Evolutionary conservation across 2,797 vertebrate species (phyloP).

Genomic region (Enteromius mattozi): DNA sequence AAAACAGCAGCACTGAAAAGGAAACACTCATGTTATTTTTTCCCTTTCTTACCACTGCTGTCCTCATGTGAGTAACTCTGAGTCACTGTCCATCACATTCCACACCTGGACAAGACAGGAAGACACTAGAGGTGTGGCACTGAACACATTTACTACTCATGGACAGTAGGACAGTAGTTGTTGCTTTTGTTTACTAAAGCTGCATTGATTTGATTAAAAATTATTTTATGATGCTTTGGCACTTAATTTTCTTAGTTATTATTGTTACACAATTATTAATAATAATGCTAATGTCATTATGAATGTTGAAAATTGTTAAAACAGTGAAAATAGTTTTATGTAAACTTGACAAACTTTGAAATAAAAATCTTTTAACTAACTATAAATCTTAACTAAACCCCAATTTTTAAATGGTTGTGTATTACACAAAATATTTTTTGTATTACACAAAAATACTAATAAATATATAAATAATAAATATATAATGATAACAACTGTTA

Average conservation of each 20-base stretch:
- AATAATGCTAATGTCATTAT: neutral
- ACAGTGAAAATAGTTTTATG: neutral
- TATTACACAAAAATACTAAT: too few relatives aligned
- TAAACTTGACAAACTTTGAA: neutral
- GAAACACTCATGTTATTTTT: neutral
- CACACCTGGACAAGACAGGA: neutral
- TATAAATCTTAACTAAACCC: neutral
- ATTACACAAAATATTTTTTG: too few relatives aligned
- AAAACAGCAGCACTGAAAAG: neutral
- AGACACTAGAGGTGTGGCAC: neutral
- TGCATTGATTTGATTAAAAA: neutral
- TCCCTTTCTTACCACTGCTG: neutral
- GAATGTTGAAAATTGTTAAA: neutral
- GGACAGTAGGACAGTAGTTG: too few relatives aligned
- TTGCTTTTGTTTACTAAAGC: too few relatives aligned
- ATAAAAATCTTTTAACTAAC: too few relatives aligned
- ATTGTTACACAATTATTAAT: neutral
- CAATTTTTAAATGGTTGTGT: neutral
- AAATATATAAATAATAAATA: too few relatives aligned
- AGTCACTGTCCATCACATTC: neutral
- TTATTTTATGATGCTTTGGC: neutral
- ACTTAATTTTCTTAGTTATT: neutral
- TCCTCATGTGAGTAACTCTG: slow-evolving; percentile 8
- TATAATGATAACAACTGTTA: too few relatives aligned
- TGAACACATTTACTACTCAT: neutral